Conservation (phyloP, 1,140 invertebrate species). For the Pseudomyrmex gracilis region DNA sequence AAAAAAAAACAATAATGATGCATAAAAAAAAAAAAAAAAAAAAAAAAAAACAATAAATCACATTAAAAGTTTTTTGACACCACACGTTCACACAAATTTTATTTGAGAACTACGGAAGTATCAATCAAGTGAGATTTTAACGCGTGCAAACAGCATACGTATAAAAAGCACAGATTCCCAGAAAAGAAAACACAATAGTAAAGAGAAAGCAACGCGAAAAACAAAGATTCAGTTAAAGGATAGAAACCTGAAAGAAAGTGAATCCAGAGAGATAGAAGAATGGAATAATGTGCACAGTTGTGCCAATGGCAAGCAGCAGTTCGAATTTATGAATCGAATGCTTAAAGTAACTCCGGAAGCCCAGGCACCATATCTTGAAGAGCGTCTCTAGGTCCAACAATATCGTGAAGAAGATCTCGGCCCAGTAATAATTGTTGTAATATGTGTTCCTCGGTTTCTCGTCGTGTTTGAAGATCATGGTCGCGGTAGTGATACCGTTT, state of each 20-base stretch:
- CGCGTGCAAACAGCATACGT: background rate
- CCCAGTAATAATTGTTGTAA: conserved; percentile 97
- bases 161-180: background rate
- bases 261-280: conserved; percentile 96
- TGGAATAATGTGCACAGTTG: conserved; percentile 97
- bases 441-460: conserved; percentile 92
- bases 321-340: conserved; percentile 99
- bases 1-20: too few relatives aligned
- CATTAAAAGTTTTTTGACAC: background rate
- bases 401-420: conserved; percentile 97
- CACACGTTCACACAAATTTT: background rate
- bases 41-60: background rate
- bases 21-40: too few relatives aligned
- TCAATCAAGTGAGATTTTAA: background rate
- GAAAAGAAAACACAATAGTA: background rate
- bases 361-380: conserved; percentile 99
- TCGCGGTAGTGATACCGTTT: conserved; percentile 98
- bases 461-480: conserved; percentile 98
- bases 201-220: background rate
- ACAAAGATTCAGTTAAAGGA: background rate
- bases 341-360: conserved; percentile 97
- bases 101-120: background rate
- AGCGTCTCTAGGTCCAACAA: conserved; percentile 97
- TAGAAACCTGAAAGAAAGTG: conserved; percentile 97
- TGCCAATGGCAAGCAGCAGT: conserved; percentile 96